These are phyloP conservation scores for Leptogaster cylindrica DNA, from an alignment of 2,888 invertebrate species.

Conservation along the genomic window DNA sequence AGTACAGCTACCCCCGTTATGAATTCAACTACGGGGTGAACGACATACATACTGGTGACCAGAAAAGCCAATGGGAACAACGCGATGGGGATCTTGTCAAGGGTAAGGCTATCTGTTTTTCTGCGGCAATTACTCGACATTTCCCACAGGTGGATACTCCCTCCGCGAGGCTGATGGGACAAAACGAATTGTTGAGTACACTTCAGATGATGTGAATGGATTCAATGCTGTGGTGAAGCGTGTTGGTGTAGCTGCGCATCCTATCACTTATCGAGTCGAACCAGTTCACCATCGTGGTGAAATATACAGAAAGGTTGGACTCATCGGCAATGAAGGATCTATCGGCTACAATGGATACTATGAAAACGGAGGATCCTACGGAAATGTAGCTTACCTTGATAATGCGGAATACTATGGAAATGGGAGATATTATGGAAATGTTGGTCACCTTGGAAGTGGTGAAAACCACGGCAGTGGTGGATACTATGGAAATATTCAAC, in stretches of 20 bases:
- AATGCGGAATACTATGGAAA: too few species aligned
- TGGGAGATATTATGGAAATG: too few species aligned
- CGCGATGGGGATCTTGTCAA: slow-evolving; percentile 65
- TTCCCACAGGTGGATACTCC: slow-evolving; percentile 57
- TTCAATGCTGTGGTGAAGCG: slow-evolving; percentile 64
- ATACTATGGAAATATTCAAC: too few species aligned
- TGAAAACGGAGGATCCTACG: too few species aligned
- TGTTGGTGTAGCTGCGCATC: slow-evolving; percentile 60
- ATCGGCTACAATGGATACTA: too few species aligned
- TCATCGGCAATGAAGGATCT: background rate
- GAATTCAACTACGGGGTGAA: slow-evolving; percentile 64
- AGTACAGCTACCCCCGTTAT: slow-evolving; percentile 61
- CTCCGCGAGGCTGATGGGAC: slow-evolving; percentile 64
- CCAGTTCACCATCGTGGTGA: too few species aligned
- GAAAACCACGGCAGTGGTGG: too few species aligned
- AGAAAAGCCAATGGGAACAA: slow-evolving; percentile 63
- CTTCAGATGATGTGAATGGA: slow-evolving; percentile 63
- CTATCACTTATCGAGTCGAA: slow-evolving; percentile 52
- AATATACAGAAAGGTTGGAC: background rate
- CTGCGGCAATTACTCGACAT: background rate
- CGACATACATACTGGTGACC: slow-evolving; percentile 63
- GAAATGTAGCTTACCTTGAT: too few species aligned
- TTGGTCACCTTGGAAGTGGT: too few species aligned
- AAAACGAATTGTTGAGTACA: slow-evolving; percentile 63
- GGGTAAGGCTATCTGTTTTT: too few species aligned